A percentile compares a stretch with the other conserved stretches of the same genome.
phyloP scores from a whole-genome alignment of 2,797 vertebrate species.

The Pangasius larnaudii region DNA sequence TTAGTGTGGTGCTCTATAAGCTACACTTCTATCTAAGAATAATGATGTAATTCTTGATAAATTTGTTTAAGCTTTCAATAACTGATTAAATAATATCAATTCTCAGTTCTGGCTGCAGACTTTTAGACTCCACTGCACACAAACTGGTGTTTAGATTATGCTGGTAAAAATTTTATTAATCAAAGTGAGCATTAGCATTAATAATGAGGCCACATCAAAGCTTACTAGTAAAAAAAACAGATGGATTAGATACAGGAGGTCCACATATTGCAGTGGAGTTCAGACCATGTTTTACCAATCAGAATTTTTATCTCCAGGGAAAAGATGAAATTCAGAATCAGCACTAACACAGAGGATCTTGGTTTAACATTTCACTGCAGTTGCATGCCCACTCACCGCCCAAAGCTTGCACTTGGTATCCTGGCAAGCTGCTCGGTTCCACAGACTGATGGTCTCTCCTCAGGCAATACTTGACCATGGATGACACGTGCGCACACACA shows the following conservation, averaged over 20 bases:
- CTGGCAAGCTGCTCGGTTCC: slow-evolving; percentile 62
- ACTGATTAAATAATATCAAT: neutral
- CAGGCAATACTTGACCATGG: slow-evolving; percentile 69
- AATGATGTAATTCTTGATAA: neutral
- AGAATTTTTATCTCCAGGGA: slow-evolving; percentile 50
- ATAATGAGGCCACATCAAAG: slow-evolving; percentile 14
- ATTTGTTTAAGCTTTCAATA: neutral
- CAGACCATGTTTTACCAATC: slow-evolving; percentile 57
- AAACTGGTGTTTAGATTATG: slow-evolving; percentile 12
- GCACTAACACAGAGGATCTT: slow-evolving; percentile 74
- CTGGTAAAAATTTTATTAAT: neutral
- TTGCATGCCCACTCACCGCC: slow-evolving; percentile 59
- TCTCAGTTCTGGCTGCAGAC: neutral
- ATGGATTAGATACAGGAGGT: slow-evolving; percentile 40
- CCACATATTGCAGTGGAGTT: slow-evolving; percentile 52
- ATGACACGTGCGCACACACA: slow-evolving; percentile 41
- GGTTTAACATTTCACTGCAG: slow-evolving; percentile 69
- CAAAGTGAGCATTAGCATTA: slow-evolving; percentile 17
- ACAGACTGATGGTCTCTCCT: slow-evolving; percentile 61
- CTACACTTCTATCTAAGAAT: neutral
- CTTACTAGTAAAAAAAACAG: slow-evolving; percentile 20
- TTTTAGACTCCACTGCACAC: neutral
- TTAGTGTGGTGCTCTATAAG: neutral
- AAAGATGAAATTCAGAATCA: slow-evolving; percentile 67
- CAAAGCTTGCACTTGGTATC: slow-evolving; percentile 61